Conservation (phyloP, 2,888 invertebrate species). For the Frankliniella intonsa region DNA sequence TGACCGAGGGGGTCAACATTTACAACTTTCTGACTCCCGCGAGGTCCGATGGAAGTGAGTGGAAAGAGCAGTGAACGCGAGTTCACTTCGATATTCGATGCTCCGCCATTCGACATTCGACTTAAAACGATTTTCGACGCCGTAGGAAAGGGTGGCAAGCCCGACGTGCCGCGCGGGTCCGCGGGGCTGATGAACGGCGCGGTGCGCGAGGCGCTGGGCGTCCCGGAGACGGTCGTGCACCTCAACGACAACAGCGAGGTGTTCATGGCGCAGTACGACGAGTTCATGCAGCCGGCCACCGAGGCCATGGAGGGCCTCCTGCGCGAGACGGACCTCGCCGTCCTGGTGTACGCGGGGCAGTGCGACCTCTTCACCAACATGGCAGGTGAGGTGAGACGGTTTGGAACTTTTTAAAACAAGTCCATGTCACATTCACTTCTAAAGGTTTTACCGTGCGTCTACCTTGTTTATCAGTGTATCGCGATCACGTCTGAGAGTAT, state of each 20-base stretch:
- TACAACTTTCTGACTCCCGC: background rate
- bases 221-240: background rate
- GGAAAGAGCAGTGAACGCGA: too few relatives aligned
- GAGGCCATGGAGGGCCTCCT: background rate
- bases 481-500: too few relatives aligned
- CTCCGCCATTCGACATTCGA: too few relatives aligned
- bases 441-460: too few relatives aligned
- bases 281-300: slow-evolving; percentile 10
- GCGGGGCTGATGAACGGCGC: background rate
- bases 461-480: too few relatives aligned
- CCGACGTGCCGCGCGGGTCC: background rate
- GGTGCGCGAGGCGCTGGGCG: background rate
- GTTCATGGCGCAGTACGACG: slow-evolving; percentile 15
- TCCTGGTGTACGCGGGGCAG: background rate
- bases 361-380: slow-evolving; percentile 12
- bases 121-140: background rate
- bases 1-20: slow-evolving; percentile 10
- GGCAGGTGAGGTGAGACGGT: background rate
- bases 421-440: too few relatives aligned
- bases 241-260: slow-evolving; percentile 6
- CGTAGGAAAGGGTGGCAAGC: background rate
- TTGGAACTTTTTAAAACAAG: too few relatives aligned
- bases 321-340: background rate
- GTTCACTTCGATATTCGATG: too few relatives aligned
- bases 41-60: background rate